Evolutionary conservation across 2,888 invertebrate genomes (phyloP).

Genomic region (Notocelia uddmanniana): DNA sequence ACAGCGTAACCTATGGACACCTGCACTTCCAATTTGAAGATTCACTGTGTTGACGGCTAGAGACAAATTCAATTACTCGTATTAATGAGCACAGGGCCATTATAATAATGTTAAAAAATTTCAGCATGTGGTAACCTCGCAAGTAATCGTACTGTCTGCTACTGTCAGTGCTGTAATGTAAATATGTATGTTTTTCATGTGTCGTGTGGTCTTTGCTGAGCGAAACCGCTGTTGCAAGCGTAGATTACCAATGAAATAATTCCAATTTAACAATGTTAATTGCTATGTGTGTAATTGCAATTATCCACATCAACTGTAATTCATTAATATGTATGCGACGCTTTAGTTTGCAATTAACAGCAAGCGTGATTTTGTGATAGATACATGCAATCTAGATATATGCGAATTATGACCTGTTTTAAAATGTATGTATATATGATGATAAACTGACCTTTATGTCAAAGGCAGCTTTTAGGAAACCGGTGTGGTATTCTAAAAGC

Average conservation of each 20-base stretch:
- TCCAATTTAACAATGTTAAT: slow-evolving; percentile 4
- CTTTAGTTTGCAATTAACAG: background rate
- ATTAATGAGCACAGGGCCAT: too few relatives aligned
- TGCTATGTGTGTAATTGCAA: slow-evolving; percentile 4
- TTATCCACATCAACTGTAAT: slow-evolving; percentile 10
- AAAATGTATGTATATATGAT: background rate
- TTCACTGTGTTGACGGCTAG: too few relatives aligned
- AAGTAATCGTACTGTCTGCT: too few relatives aligned
- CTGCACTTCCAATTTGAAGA: too few relatives aligned
- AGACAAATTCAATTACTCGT: too few relatives aligned
- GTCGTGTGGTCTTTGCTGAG: background rate
- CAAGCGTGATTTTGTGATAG: background rate
- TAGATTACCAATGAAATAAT: slow-evolving; percentile 7
- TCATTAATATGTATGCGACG: slow-evolving; percentile 13
- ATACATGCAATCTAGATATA: background rate
- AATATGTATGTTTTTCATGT: background rate
- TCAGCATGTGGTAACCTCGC: too few relatives aligned
- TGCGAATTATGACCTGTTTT: slow-evolving; percentile 7
- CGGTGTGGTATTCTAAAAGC: too few relatives aligned
- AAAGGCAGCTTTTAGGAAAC: too few relatives aligned
- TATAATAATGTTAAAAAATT: too few relatives aligned
- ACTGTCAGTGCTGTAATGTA: background rate
- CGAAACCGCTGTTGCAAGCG: slow-evolving; percentile 9
- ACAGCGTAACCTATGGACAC: too few relatives aligned
- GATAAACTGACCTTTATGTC: too few relatives aligned